Evolutionary conservation across 2,888 invertebrate species (phyloP), one percentile per base, ranked within the genome.

Genomic region (Tribolium freemani): DNA sequence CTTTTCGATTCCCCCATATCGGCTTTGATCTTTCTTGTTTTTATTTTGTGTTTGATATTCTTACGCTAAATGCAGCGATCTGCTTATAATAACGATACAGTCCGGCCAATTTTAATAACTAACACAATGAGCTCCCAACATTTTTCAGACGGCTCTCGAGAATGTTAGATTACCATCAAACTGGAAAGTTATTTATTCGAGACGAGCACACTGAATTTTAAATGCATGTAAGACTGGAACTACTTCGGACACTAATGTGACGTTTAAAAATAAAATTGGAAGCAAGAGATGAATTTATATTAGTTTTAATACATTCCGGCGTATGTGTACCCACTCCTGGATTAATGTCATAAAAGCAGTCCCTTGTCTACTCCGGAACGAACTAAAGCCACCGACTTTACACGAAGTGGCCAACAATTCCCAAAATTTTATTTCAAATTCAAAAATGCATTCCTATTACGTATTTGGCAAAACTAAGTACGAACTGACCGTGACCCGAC

Each of bases 21-120:
- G 57, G 31, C 57, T 68, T 58, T 68, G 68, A 57, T 68, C 57
- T 68, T 50, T 30, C 58, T 58, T 68, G 57, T 68, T 57, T 68
- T 68, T 68, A 68, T 68, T 68, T 68, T 50, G 50, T 57, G 58
- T 48, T 57, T 57, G 50, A 68, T 68, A 57, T 57, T 68, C 68
- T 58, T 68, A 10, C 13, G 11, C 46, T 56, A 67, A 67, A 20
- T 60, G 13, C 58, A 10, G 1, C 16, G 16, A 16, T 16, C 16
- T 16, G 16, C 16, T 2, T 16, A 2, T 16, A 16, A 16, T 16
- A 16, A 16, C 26, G 5, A 26, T 10, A 6, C 11, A 16, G 11
- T 11, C 8, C 6, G 10, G 16, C 8, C 38, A 38, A 38, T 38
- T 38, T 38, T 38, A 38, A 38, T 38, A 38, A 38, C 38, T n/a